These are phyloP conservation scores for Apis mellifera DNA, from an alignment of 1,140 invertebrate species.

Conservation along the genomic window Amel_HAv3.1 CM009938.2:7033001-7033500, in stretches of 20 bases:
- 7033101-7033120: background rate
- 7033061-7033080: constrained; percentile 19
- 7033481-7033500: too few relatives aligned
- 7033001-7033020: background rate
- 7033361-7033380: too few relatives aligned
- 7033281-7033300: background rate
- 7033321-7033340: background rate
- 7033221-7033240: background rate
- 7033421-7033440: too few relatives aligned
- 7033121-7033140: background rate
- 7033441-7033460: too few relatives aligned
- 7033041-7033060: constrained; percentile 37
- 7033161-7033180: too few relatives aligned
- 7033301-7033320: constrained; percentile 1
- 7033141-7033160: background rate
- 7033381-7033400: too few relatives aligned
- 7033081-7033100: constrained; percentile 31
- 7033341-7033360: background rate
- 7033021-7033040: constrained; percentile 25
- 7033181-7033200: constrained; percentile 10
- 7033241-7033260: background rate
- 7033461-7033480: too few relatives aligned
- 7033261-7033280: constrained; percentile 10
- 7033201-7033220: background rate
- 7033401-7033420: too few relatives aligned